Conservation (phyloP, 2,888 invertebrate species). For the Rhingia campestris region DNA sequence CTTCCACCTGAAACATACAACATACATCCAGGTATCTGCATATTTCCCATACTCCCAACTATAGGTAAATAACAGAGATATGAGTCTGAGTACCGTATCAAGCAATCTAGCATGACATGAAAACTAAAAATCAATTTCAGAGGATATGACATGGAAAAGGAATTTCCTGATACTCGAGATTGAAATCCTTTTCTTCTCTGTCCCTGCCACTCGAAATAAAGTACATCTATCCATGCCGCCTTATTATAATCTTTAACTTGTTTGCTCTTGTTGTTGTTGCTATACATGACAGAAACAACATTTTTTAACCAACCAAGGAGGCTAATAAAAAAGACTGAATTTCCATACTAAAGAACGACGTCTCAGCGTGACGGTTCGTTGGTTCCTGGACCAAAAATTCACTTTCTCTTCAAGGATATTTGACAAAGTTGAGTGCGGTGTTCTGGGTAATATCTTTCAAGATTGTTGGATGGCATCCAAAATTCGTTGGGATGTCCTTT, state of each 20-base stretch:
- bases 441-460: slow-evolving; percentile 18
- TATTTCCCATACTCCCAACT: slow-evolving; percentile 41
- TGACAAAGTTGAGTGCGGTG: slow-evolving; percentile 44
- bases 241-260: slow-evolving; percentile 50
- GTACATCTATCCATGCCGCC: slow-evolving; percentile 10
- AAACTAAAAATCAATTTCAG: slow-evolving; percentile 72
- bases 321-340: slow-evolving; percentile 62
- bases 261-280: slow-evolving; percentile 51
- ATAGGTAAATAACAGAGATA: slow-evolving; percentile 62
- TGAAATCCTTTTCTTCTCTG: slow-evolving; percentile 18
- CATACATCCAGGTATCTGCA: slow-evolving; percentile 48
- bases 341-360: slow-evolving; percentile 52
- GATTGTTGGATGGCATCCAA: slow-evolving; percentile 61
- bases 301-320: slow-evolving; percentile 26
- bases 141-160: slow-evolving; percentile 64
- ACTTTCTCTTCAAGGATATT: slow-evolving; percentile 65
- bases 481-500: slow-evolving; percentile 57
- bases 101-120: slow-evolving; percentile 60
- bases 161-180: slow-evolving; percentile 44
- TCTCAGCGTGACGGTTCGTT: slow-evolving; percentile 70
- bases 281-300: slow-evolving; percentile 27
- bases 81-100: slow-evolving; percentile 35
- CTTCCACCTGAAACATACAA: slow-evolving; percentile 49
- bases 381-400: slow-evolving; percentile 66
- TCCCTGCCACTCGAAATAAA: not conserved